A percentile compares a stretch with the other conserved stretches of the same genome.
phyloP scores from a whole-genome alignment of 1,140 invertebrate species.

The Dryas iulia region DNA sequence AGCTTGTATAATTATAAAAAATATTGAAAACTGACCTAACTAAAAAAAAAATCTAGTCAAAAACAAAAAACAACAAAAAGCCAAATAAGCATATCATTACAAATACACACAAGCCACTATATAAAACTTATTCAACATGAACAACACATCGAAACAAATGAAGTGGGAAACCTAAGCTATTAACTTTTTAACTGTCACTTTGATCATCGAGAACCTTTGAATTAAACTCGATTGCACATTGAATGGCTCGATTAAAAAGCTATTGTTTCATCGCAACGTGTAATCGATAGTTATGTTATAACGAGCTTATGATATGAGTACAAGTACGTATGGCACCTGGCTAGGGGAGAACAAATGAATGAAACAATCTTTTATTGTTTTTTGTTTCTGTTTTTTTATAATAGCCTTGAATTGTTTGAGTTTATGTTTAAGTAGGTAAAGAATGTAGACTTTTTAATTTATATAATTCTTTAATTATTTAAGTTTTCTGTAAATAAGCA shows the following conservation, averaged over 20 bases:
- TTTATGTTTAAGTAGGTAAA: background rate
- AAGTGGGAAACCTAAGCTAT: slow-evolving; percentile 30
- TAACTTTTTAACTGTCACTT: slow-evolving; percentile 34
- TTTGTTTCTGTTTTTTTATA: background rate
- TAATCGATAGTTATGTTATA: slow-evolving; percentile 39
- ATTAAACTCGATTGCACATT: slow-evolving; percentile 51
- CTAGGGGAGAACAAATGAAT: slow-evolving; percentile 4
- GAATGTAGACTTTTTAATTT: background rate
- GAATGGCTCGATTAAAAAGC: slow-evolving; percentile 45
- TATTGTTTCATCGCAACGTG: slow-evolving; percentile 47
- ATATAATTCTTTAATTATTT: background rate
- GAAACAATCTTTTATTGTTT: slow-evolving; percentile 8
- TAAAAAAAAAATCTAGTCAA: no score
- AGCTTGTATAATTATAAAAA: no score
- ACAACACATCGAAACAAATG: slow-evolving; percentile 5
- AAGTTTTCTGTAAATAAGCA: no score
- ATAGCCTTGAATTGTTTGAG: background rate
- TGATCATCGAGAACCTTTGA: slow-evolving; percentile 39
- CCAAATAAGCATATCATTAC: no score
- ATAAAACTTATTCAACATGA: background rate
- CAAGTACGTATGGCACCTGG: slow-evolving; percentile 20
- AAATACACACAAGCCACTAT: background rate
- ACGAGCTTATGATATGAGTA: slow-evolving; percentile 6
- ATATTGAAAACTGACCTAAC: no score
- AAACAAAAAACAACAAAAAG: no score